Evolutionary conservation across 1,140 invertebrate genomes (phyloP), one percentile per base, ranked within the genome.

Genomic region (Odontomachus brunneus): DNA sequence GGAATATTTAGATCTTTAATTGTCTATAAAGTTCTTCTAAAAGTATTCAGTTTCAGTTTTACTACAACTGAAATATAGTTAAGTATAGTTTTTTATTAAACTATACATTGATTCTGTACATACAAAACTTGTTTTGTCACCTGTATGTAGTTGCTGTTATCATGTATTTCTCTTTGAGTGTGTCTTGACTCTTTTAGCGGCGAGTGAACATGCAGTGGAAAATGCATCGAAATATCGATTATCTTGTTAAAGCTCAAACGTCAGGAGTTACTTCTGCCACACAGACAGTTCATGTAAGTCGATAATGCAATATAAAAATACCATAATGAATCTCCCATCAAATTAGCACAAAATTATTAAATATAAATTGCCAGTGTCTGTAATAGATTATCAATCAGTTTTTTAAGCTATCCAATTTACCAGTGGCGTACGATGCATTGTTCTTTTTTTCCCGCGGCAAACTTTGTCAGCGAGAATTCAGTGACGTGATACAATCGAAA

Each of bases 401-500:
- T 66, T 55, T 38, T 0, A 51, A 14, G 29, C 19, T 44, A 11
- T n/a, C 3, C 38, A 11, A 78, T 33, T 1, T 24, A 38, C 44
- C 17, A 19, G 19, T 19, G 24, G 19, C 53, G 38, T 51, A 33
- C 22, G 9, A 51, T 3, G 19, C 26, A 24, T 66, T 15, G 15
- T 9, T 26, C 67, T 38, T 33, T 51, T 12, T 11, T 44, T 44
- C 9, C 38, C 0, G 22, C 19, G 57, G 44, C 22, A 0, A 9
- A 78, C 14, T 29, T 67, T 24, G 22, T 80, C 3, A 17, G 2
- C 17, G 65, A 59, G 33, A 57, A 80, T 80, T 69, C 62, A 53
- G 24, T n/a, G 44, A 66, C n/a, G 33, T 22, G 22, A 48, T 57
- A 24, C 65, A 57, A 69, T 57, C 51, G 22, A 57, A 69, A 69